A percentile compares a stretch with the other conserved stretches of the same genome.
Conservation (phyloP, 2,113 vertebrate species). For the Neotragus moschatus region DNA sequence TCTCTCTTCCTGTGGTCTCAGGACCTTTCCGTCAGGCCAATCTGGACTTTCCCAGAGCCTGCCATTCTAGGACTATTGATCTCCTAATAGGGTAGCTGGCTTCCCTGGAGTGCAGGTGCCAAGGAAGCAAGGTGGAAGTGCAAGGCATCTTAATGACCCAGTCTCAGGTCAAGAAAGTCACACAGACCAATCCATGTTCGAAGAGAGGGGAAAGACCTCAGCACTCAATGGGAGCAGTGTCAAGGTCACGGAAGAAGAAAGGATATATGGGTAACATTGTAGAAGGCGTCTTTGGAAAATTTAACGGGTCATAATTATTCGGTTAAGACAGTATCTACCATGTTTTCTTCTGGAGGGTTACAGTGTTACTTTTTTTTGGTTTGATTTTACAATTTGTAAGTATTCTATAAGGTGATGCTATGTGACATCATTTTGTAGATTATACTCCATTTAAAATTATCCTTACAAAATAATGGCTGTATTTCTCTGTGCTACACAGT, state of each 20-base stretch:
- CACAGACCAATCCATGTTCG: not conserved
- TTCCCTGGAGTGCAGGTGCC: too few relatives aligned
- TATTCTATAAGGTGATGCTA: not conserved
- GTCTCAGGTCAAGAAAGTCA: not conserved
- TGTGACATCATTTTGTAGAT: not conserved
- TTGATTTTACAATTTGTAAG: not conserved
- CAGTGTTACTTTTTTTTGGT: not conserved
- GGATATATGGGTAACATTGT: accelerated
- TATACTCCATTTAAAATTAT: not conserved
- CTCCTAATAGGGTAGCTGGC: not conserved
- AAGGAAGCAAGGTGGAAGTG: not conserved
- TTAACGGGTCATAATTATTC: too few relatives aligned
- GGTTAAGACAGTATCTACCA: not conserved
- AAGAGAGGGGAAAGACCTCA: not conserved
- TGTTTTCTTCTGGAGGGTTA: not conserved
- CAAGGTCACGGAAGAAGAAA: too few relatives aligned
- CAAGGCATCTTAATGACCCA: accelerated
- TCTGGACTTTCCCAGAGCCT: not conserved
- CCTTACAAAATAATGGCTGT: not conserved
- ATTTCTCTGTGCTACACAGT: not conserved
- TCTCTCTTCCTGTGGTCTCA: not conserved
- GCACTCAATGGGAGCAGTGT: not conserved
- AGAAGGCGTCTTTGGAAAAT: not conserved
- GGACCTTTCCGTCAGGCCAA: not conserved
- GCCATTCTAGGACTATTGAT: not conserved